Conservation (phyloP, 1,140 invertebrate species). For the Penaeus vannamei region DNA sequence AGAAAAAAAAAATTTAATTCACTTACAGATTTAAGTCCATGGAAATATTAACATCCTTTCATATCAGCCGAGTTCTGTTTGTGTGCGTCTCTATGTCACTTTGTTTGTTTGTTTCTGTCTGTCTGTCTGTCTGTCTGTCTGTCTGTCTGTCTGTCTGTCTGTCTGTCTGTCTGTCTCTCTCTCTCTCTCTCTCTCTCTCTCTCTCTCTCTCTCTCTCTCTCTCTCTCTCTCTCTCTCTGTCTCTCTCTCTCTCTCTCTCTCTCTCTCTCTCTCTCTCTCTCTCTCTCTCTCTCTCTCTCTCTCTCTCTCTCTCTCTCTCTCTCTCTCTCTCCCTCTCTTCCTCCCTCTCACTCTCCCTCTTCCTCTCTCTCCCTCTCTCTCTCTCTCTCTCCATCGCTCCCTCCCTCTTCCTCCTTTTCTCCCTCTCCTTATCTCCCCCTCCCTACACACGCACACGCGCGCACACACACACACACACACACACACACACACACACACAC, state of each 20-base stretch:
- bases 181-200: neutral
- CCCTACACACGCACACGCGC: neutral
- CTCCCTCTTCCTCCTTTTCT: no score
- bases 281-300: neutral
- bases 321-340: conserved; percentile 1
- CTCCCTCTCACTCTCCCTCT: neutral
- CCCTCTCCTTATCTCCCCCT: neutral
- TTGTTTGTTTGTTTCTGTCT: conserved; percentile 21
- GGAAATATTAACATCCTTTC: no score
- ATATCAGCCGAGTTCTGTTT: no score
- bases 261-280: conserved; percentile 19
- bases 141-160: conserved; percentile 5
- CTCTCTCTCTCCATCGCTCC: neutral
- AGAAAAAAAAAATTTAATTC: no score
- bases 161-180: neutral
- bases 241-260: conserved; percentile 22
- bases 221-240: neutral
- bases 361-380: conserved; percentile 8
- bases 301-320: neutral
- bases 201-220: neutral
- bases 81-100: conserved; percentile 1
- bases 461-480: conserved; percentile 19
- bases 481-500: neutral
- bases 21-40: no score
- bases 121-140: conserved; percentile 6